Evolutionary conservation across 2,797 vertebrate genomes (phyloP).

Genomic region (Mormyrus hasselquistii): DNA sequence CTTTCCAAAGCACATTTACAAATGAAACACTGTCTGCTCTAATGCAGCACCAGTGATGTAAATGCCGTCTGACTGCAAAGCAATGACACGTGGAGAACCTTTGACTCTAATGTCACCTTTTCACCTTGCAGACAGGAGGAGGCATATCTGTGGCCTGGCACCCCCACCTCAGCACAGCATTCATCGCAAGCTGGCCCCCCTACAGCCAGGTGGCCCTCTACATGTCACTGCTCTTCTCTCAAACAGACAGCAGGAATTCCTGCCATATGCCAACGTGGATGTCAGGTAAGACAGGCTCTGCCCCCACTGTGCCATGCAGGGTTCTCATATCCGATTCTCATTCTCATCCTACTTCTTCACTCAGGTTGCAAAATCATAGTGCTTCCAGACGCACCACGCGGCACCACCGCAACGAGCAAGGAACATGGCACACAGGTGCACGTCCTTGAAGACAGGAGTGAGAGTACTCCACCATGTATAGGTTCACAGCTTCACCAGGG

Average conservation of each 20-base stretch:
- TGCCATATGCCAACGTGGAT: conserved; percentile 41
- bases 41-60: not conserved
- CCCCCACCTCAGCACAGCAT: conserved; percentile 43
- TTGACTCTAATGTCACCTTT: not conserved
- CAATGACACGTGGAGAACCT: not conserved
- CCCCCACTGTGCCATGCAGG: not conserved
- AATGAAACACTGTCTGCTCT: not conserved
- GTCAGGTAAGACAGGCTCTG: conserved; percentile 45
- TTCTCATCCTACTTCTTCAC: conserved; percentile 28
- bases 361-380: conserved; percentile 49
- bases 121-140: conserved; percentile 64
- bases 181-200: conserved; percentile 55
- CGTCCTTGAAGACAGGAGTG: not conserved
- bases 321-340: not conserved
- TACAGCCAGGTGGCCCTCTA: conserved; percentile 48
- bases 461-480: not conserved
- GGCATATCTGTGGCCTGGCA: conserved; percentile 41
- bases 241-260: conserved; percentile 39
- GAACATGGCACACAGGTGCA: not conserved
- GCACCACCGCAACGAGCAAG: not conserved
- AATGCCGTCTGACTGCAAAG: not conserved
- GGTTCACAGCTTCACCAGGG: not conserved
- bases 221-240: conserved; percentile 46
- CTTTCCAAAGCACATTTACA: not conserved
- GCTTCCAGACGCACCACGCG: conserved; percentile 46